These are phyloP conservation scores for Catharus fuscescens DNA, from an alignment of 2,113 vertebrate species.

Conservation along the genomic window DNA sequence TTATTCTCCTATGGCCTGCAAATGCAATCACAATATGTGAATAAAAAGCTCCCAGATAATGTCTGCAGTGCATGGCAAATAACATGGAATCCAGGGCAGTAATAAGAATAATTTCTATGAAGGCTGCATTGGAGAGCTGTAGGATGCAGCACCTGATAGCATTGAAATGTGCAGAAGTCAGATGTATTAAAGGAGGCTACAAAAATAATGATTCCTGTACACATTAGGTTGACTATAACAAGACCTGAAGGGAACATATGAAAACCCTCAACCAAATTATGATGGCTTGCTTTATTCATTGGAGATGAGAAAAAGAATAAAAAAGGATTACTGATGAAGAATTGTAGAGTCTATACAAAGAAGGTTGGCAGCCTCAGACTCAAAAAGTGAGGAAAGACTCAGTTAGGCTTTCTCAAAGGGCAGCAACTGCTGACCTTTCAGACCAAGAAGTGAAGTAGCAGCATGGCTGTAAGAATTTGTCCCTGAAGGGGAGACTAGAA, in stretches of 20 bases:
- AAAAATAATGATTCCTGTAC: not conserved
- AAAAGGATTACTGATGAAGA: not conserved
- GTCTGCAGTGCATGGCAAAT: not conserved
- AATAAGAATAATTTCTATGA: not conserved
- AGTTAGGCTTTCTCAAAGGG: not conserved
- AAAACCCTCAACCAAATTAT: not conserved
- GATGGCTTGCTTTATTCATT: not conserved
- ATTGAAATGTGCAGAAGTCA: not conserved
- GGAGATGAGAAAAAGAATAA: not conserved
- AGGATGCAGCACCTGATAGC: not conserved
- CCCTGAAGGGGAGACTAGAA: not conserved
- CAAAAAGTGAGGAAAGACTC: not conserved
- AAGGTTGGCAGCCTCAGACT: not conserved
- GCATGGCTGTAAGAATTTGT: not conserved
- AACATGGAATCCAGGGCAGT: not conserved
- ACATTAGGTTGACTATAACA: rapidly evolving
- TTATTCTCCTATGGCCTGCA: not conserved
- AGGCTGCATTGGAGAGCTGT: not conserved
- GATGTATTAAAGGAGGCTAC: not conserved
- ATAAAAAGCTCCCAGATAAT: not conserved
- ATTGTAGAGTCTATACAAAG: not conserved
- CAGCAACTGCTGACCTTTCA: not conserved
- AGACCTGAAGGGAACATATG: not conserved
- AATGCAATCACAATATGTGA: not conserved
- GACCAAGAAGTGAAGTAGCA: not conserved